A percentile compares a stretch with the other conserved stretches of the same genome.
Conservation (phyloP, 2,888 invertebrate species). For the Thymelicus lineola region DNA sequence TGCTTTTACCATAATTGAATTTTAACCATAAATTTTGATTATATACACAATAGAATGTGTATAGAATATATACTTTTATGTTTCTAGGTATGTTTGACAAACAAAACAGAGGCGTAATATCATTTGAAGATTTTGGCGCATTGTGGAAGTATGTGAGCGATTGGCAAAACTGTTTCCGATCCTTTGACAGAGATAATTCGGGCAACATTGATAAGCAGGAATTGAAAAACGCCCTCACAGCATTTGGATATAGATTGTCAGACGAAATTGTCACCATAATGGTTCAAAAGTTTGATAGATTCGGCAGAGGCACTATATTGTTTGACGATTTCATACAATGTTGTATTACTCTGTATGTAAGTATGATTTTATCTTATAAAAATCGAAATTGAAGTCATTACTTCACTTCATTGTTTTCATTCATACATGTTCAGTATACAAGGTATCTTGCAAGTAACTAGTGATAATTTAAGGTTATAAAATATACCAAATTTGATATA, state of each 20-base stretch:
- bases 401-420: no score
- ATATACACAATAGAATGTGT: no score
- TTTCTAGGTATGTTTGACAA: slow-evolving; percentile 96
- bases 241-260: slow-evolving; percentile 95
- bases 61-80: slow-evolving; percentile 10
- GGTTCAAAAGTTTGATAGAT: slow-evolving; percentile 96
- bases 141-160: slow-evolving; percentile 99
- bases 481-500: no score
- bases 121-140: slow-evolving; percentile 97
- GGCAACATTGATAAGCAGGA: slow-evolving; percentile 97
- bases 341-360: slow-evolving; percentile 96
- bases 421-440: no score
- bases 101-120: slow-evolving; percentile 94
- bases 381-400: no score
- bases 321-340: slow-evolving; percentile 99
- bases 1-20: neutral
- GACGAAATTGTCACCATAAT: slow-evolving; percentile 92
- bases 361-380: slow-evolving; percentile 61
- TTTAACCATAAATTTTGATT: neutral
- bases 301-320: slow-evolving; percentile 94
- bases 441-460: no score
- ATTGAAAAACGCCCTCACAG: slow-evolving; percentile 94
- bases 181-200: slow-evolving; percentile 96
- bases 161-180: slow-evolving; percentile 98
- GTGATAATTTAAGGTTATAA: no score